phyloP scores from a whole-genome alignment of 2,888 invertebrate species.

The Steinernema carpocapsae region DNA sequence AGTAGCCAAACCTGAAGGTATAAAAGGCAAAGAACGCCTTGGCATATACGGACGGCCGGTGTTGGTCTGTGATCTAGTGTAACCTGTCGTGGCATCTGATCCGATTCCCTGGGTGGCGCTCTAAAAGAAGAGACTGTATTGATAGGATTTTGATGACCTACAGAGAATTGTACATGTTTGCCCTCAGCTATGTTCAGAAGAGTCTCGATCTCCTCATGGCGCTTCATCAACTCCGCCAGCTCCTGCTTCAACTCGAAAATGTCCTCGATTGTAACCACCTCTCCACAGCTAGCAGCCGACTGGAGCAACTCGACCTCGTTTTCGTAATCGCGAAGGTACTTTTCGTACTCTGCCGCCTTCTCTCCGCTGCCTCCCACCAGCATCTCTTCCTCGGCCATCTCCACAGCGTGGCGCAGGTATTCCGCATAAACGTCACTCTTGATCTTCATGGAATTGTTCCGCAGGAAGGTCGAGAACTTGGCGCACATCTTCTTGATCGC shows the following conservation, averaged over 20 bases:
- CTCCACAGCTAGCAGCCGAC: neutral
- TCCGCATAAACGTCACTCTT: conserved; percentile 41
- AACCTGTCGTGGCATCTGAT: too few relatives aligned
- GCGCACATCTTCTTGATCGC: conserved; percentile 29
- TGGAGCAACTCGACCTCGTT: neutral
- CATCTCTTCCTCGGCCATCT: neutral
- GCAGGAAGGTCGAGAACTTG: conserved; percentile 37
- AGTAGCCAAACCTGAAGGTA: too few relatives aligned
- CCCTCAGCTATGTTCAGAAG: neutral
- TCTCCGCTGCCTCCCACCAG: neutral
- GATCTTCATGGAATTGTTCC: conserved; percentile 39
- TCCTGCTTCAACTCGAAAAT: neutral
- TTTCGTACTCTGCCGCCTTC: neutral
- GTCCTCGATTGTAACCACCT: neutral
- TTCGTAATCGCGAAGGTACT: neutral
- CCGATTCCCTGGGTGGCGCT: neutral
- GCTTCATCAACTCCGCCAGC: neutral
- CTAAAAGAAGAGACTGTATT: neutral
- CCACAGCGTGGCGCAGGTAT: conserved; percentile 10
- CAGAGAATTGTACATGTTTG: neutral
- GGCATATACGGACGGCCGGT: too few relatives aligned
- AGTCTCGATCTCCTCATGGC: neutral
- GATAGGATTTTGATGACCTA: neutral
- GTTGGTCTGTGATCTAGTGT: too few relatives aligned
- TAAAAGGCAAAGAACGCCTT: too few relatives aligned